Conservation (phyloP, 2,113 vertebrate species). For the rat (Rattus norvegicus) region GRCr8 NC_086036.1:34960001-34960500, state of each 20-base stretch:
- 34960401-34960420: not conserved
- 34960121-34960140: not conserved
- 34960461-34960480: not conserved
- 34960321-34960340: not conserved
- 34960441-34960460: too few species aligned
- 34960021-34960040: not conserved
- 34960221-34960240: not conserved
- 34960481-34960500: not conserved
- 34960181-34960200: not conserved
- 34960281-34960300: not conserved
- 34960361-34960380: not conserved
- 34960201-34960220: not conserved
- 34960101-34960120: not conserved
- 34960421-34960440: not conserved
- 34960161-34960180: not conserved
- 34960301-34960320: not conserved
- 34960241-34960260: too few species aligned
- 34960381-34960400: not conserved
- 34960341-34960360: not conserved
- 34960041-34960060: not conserved
- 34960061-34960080: not conserved
- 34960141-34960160: not conserved
- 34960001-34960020: constrained; percentile 18
- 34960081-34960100: not conserved
- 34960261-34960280: not conserved